phyloP scores from a whole-genome alignment of 2,113 vertebrate genomes.

The Thinocorus orbignyianus region DNA sequence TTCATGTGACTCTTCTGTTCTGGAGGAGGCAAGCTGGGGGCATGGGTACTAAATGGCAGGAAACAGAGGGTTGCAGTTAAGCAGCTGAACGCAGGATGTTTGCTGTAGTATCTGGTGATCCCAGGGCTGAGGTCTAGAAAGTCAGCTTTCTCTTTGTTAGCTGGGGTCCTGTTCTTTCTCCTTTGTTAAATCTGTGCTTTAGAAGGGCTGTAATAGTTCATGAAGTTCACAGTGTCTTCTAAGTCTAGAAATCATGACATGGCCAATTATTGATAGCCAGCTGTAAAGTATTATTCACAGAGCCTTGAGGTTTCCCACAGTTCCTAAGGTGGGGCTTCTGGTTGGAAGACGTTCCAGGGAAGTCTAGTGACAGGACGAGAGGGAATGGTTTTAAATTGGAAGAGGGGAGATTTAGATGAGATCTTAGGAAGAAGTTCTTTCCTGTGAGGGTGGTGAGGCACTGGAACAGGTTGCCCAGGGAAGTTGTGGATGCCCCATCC shows the following conservation, averaged over 20 bases:
- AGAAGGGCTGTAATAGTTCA: neutral
- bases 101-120: neutral
- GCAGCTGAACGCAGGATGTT: neutral
- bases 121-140: neutral
- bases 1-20: neutral
- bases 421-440: too few relatives aligned
- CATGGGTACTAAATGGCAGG: neutral
- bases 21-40: neutral
- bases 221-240: neutral
- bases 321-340: neutral
- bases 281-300: neutral
- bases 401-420: too few relatives aligned
- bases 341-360: neutral
- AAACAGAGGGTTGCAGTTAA: neutral
- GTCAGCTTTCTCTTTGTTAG: neutral
- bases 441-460: too few relatives aligned
- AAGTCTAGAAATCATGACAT: neutral
- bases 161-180: neutral
- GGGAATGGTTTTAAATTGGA: too few relatives aligned
- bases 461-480: too few relatives aligned
- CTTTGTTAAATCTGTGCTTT: neutral
- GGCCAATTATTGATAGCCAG: neutral
- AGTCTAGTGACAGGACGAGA: too few relatives aligned
- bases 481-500: too few relatives aligned
- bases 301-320: neutral